Conservation (phyloP, 2,888 invertebrate species). For the Pheosia tremula region DNA sequence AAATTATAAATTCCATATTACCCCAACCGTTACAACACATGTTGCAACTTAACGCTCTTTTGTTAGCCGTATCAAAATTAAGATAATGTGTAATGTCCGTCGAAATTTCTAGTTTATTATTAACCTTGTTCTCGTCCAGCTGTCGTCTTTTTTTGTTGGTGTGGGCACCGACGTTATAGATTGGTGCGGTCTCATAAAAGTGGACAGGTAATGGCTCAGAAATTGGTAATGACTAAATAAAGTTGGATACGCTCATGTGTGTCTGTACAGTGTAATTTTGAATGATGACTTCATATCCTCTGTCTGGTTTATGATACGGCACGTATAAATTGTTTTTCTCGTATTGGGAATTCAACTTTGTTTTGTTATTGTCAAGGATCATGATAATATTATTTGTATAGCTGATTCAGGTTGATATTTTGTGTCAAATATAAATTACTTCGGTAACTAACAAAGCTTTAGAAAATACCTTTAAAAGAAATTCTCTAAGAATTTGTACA, state of each 20-base stretch:
- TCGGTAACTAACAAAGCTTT: not conserved
- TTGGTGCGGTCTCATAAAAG: conserved; percentile 71
- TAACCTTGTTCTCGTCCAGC: conserved; percentile 64
- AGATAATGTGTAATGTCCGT: conserved; percentile 81
- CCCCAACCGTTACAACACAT: conserved; percentile 50
- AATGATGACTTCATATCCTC: conserved; percentile 64
- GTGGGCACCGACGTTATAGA: conserved; percentile 59
- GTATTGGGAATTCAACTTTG: conserved; percentile 3
- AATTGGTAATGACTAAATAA: conserved; percentile 79
- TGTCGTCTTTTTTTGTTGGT: conserved; percentile 67
- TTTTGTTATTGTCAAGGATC: not conserved
- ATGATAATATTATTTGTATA: not conserved
- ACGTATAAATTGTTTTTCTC: conserved; percentile 18
- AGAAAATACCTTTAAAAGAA: too few species aligned
- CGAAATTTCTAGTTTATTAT: conserved; percentile 76
- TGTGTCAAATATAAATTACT: not conserved
- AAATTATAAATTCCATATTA: not conserved
- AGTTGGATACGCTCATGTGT: conserved; percentile 57
- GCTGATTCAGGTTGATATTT: not conserved
- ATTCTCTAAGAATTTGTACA: too few species aligned
- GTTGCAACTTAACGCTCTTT: conserved; percentile 78
- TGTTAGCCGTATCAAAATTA: conserved; percentile 81
- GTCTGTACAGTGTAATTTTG: conserved; percentile 57
- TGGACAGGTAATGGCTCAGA: conserved; percentile 72
- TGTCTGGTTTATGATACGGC: conserved; percentile 51